Evolutionary conservation across 2,888 invertebrate species (phyloP).

Genomic region (Acanthococcus lagerstroemiae): DNA sequence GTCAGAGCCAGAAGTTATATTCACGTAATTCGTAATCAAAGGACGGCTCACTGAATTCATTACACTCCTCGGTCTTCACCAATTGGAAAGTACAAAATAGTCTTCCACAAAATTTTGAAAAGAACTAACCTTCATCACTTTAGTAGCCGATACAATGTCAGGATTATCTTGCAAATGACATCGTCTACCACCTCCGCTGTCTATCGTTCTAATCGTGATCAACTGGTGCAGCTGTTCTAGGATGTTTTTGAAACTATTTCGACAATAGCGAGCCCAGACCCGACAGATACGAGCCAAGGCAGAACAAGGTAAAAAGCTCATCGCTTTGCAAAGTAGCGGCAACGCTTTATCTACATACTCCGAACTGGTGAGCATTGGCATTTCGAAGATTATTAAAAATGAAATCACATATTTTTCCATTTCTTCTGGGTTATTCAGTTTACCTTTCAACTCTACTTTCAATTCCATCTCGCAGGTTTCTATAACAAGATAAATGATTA

Average conservation of each 20-base stretch:
- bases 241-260: conserved; percentile 53
- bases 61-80: too few relatives aligned
- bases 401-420: conserved; percentile 48
- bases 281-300: conserved; percentile 58
- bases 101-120: not conserved
- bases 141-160: conserved; percentile 71
- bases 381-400: conserved; percentile 66
- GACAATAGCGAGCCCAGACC: conserved; percentile 53
- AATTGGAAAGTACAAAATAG: too few relatives aligned
- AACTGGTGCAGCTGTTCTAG: conserved; percentile 75
- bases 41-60: too few relatives aligned
- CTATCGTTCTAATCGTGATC: conserved; percentile 51
- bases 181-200: not conserved
- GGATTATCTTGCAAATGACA: conserved; percentile 70
- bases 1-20: too few relatives aligned
- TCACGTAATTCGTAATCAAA: too few relatives aligned
- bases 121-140: conserved; percentile 65
- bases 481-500: conserved; percentile 11
- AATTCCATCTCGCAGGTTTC: conserved; percentile 35
- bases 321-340: conserved; percentile 54
- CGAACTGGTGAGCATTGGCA: conserved; percentile 59
- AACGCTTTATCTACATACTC: conserved; percentile 75
- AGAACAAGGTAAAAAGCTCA: conserved; percentile 32
- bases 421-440: conserved; percentile 47
- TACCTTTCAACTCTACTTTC: conserved; percentile 56